Conservation (phyloP, 2,113 vertebrate species). For the Eptesicus fuscus region DNA sequence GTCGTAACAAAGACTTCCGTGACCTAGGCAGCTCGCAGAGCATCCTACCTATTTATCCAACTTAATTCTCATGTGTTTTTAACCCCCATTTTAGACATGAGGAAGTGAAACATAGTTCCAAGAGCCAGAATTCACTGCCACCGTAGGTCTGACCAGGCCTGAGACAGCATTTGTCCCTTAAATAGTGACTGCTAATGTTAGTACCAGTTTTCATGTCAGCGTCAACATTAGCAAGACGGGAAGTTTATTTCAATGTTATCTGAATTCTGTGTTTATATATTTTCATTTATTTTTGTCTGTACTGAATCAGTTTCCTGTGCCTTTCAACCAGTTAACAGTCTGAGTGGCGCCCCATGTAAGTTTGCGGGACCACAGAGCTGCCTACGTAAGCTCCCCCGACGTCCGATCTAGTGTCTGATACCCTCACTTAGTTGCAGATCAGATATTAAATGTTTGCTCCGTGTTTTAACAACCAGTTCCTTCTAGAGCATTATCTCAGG, state of each 20-base stretch:
- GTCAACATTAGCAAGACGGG: neutral
- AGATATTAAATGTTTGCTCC: neutral
- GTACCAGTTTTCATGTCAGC: neutral
- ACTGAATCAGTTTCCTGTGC: neutral
- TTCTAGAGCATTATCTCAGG: neutral
- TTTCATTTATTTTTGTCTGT: neutral
- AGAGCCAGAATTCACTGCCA: neutral
- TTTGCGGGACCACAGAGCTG: neutral
- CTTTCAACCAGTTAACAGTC: neutral
- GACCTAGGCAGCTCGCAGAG: neutral
- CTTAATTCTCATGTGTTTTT: neutral
- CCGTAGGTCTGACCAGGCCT: neutral
- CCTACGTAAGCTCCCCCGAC: neutral
- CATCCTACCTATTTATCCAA: neutral
- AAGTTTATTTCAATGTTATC: neutral
- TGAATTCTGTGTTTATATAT: neutral
- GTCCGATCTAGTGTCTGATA: neutral
- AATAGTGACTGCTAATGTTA: neutral
- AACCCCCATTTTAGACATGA: neutral
- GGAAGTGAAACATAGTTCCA: neutral
- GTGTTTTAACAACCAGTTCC: neutral
- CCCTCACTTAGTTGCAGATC: neutral
- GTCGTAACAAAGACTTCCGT: neutral
- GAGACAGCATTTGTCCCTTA: neutral
- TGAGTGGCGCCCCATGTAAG: too few species aligned